Percentiles rank a stretch among this genome's conserved stretches.
phyloP scores from a whole-genome alignment of 2,888 invertebrate species.

The Graphium colonna region DNA sequence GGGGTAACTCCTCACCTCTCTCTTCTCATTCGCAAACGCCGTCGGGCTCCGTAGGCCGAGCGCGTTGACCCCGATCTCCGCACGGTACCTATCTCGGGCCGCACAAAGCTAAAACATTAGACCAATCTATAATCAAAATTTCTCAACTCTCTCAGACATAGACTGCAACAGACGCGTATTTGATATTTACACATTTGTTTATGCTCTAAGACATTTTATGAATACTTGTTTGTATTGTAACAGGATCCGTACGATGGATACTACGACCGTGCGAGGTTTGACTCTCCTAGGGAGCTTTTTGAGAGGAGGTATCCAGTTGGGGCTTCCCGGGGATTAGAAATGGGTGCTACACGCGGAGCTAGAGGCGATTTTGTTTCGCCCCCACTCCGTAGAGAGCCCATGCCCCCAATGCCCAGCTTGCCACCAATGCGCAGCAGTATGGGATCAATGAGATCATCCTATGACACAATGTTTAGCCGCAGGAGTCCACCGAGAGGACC shows the following conservation, averaged over 20 bases:
- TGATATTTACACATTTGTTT: not conserved
- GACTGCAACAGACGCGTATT: not conserved
- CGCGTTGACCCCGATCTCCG: constrained; percentile 53
- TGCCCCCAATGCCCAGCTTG: constrained; percentile 89
- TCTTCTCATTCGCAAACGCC: constrained; percentile 49
- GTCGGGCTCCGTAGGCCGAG: constrained; percentile 52
- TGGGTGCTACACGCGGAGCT: constrained; percentile 71
- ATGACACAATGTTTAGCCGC: constrained; percentile 91
- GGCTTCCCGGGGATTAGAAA: constrained; percentile 74
- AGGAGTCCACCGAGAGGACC: constrained; percentile 85
- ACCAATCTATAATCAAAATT: not conserved
- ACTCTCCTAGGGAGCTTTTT: constrained; percentile 88
- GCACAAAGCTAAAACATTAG: constrained; percentile 34
- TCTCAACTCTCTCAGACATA: not conserved
- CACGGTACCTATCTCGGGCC: constrained; percentile 59
- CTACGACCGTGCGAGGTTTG: constrained; percentile 88
- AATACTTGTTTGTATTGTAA: constrained; percentile 25
- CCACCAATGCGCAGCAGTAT: constrained; percentile 80
- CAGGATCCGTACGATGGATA: constrained; percentile 88
- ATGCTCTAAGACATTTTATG: not conserved
- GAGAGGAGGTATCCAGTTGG: constrained; percentile 88
- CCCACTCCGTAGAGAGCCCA: constrained; percentile 87
- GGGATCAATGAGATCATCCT: constrained; percentile 85
- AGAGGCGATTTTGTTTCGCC: constrained; percentile 86
- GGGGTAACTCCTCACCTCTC: constrained; percentile 84